Evolutionary conservation across 2,113 vertebrate genomes (phyloP).

Genomic region (Zosterops japonicus): DNA sequence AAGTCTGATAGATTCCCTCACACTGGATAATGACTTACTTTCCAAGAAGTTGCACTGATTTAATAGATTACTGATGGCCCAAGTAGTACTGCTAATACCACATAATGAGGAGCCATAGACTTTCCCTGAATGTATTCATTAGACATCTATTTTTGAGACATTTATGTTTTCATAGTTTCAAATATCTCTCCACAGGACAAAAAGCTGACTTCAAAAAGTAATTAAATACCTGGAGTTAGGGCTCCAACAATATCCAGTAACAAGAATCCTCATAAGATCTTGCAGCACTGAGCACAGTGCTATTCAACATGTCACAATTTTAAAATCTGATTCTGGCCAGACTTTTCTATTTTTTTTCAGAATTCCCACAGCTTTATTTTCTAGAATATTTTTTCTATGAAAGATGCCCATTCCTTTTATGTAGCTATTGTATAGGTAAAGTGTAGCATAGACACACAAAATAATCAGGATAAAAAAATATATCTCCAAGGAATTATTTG

Average conservation of each 20-base stretch:
- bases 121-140: not conserved
- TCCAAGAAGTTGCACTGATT: not conserved
- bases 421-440: not conserved
- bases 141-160: slow-evolving; percentile 18
- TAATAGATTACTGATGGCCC: not conserved
- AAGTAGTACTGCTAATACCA: not conserved
- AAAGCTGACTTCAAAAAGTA: slow-evolving; percentile 4
- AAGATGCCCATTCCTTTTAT: not conserved
- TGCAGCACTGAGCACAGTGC: not conserved
- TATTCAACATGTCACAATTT: not conserved
- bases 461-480: not conserved
- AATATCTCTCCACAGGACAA: slow-evolving; percentile 4
- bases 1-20: not conserved
- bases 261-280: not conserved
- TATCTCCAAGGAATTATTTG: not conserved
- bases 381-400: not conserved
- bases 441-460: not conserved
- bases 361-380: not conserved
- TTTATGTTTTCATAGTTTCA: slow-evolving; percentile 3
- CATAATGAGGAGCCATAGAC: slow-evolving; percentile 14
- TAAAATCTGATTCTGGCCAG: not conserved
- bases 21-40: not conserved
- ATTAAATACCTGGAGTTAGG: not conserved
- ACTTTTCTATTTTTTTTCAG: not conserved
- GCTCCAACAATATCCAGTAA: not conserved